Evolutionary conservation across 2,888 invertebrate genomes (phyloP).

Genomic region (Andrena praecox): DNA sequence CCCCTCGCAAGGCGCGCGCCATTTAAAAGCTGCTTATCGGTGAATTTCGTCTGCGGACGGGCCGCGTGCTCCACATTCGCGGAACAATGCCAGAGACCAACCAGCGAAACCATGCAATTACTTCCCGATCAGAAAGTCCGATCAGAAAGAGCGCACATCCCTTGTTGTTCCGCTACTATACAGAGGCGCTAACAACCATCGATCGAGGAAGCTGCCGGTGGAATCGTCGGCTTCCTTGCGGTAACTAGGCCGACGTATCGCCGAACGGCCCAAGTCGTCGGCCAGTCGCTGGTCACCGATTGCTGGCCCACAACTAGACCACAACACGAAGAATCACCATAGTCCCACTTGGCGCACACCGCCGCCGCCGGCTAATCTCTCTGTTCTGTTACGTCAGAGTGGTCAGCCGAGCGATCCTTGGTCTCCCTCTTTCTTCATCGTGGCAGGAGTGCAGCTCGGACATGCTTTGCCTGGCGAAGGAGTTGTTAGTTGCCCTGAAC

Average conservation of each 20-base stretch:
- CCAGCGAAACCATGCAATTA: conserved; percentile 44
- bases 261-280: conserved; percentile 44
- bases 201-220: conserved; percentile 1
- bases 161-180: conserved; percentile 12
- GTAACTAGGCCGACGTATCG: conserved; percentile 37
- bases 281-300: conserved; percentile 37
- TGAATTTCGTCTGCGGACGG: conserved; percentile 26
- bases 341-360: conserved; percentile 40
- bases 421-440: conserved; percentile 62
- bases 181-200: neutral
- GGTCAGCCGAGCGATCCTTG: conserved; percentile 80
- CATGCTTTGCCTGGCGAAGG: conserved; percentile 57
- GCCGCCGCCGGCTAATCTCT: conserved; percentile 75
- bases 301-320: conserved; percentile 24
- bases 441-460: conserved; percentile 42
- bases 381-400: conserved; percentile 83
- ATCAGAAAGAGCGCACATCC: conserved; percentile 40
- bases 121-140: conserved; percentile 33
- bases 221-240: neutral
- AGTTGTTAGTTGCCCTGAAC: conserved; percentile 70
- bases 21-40: conserved; percentile 43
- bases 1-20: conserved; percentile 19
- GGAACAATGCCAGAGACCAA: conserved; percentile 35
- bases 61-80: conserved; percentile 16
- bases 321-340: conserved; percentile 29